Evolutionary conservation across 1,140 invertebrate species (phyloP).

Genomic region (Meloidogyne exigua): DNA sequence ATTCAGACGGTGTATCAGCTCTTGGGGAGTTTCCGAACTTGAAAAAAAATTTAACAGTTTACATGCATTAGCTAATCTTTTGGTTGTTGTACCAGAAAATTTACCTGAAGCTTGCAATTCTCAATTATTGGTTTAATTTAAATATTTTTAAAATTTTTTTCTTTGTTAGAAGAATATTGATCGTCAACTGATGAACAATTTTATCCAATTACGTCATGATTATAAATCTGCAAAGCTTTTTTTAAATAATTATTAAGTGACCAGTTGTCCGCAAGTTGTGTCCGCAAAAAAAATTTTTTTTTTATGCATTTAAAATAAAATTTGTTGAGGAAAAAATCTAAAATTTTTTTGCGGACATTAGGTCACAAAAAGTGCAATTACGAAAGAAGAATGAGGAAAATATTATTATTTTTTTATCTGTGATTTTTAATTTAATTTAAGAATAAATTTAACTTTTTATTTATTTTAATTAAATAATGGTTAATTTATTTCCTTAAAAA

Average conservation of each 20-base stretch:
- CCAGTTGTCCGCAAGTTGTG: too few relatives aligned
- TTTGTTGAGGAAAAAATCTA: too few relatives aligned
- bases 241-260: slow-evolving; percentile 23
- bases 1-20: slow-evolving; percentile 36
- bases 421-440: too few relatives aligned
- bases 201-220: slow-evolving; percentile 32
- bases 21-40: slow-evolving; percentile 75
- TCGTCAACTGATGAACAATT: slow-evolving; percentile 31
- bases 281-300: too few relatives aligned
- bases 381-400: too few relatives aligned
- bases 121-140: slow-evolving; percentile 24
- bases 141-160: background rate
- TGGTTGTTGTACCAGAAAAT: slow-evolving; percentile 92
- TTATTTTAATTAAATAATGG: background rate
- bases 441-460: too few relatives aligned
- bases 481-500: background rate
- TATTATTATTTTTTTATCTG: too few relatives aligned
- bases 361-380: too few relatives aligned
- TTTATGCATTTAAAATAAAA: too few relatives aligned
- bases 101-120: slow-evolving; percentile 84
- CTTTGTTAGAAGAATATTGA: slow-evolving; percentile 28
- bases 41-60: slow-evolving; percentile 86
- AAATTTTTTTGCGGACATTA: too few relatives aligned
- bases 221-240: slow-evolving; percentile 40
- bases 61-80: slow-evolving; percentile 88